Conservation (phyloP, 2,113 vertebrate species). For the Scalopus aquaticus region DNA sequence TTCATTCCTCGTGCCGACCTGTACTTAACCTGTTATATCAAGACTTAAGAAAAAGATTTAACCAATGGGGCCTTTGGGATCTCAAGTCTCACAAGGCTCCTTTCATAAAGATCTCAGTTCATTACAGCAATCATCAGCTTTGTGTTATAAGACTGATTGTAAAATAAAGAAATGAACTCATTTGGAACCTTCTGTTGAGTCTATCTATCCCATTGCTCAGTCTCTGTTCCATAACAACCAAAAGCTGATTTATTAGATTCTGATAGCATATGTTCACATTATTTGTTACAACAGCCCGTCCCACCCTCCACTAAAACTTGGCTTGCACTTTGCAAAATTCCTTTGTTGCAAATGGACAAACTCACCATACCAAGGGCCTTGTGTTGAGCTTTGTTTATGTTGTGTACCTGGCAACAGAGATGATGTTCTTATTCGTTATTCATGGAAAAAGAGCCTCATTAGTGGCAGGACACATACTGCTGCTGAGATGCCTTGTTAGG, state of each 20-base stretch:
- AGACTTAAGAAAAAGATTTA: slow-evolving; percentile 70
- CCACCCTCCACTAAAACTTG: slow-evolving; percentile 83
- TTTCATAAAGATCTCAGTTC: slow-evolving; percentile 79
- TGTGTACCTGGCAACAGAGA: slow-evolving; percentile 87
- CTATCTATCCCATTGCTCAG: slow-evolving; percentile 68
- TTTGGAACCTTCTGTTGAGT: slow-evolving; percentile 79
- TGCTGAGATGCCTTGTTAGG: slow-evolving; percentile 82
- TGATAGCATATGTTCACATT: slow-evolving; percentile 86
- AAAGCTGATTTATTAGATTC: slow-evolving; percentile 85
- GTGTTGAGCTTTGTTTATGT: slow-evolving; percentile 86
- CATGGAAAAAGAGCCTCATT: slow-evolving; percentile 87
- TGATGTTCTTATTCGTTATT: slow-evolving; percentile 84
- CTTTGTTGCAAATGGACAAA: slow-evolving; percentile 80
- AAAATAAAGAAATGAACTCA: slow-evolving; percentile 84
- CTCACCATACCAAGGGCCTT: slow-evolving; percentile 79
- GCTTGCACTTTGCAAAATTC: slow-evolving; percentile 79
- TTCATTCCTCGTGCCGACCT: neutral
- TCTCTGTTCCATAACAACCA: slow-evolving; percentile 59
- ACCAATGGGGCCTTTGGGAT: slow-evolving; percentile 66
- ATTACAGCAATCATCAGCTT: slow-evolving; percentile 83
- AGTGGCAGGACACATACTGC: slow-evolving; percentile 79
- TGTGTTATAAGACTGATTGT: slow-evolving; percentile 81
- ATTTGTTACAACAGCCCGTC: slow-evolving; percentile 81
- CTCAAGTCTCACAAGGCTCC: slow-evolving; percentile 71
- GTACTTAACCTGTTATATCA: neutral